Evolutionary conservation across 2,113 vertebrate genomes (phyloP).

Genomic region (Dromaius novaehollandiae): DNA sequence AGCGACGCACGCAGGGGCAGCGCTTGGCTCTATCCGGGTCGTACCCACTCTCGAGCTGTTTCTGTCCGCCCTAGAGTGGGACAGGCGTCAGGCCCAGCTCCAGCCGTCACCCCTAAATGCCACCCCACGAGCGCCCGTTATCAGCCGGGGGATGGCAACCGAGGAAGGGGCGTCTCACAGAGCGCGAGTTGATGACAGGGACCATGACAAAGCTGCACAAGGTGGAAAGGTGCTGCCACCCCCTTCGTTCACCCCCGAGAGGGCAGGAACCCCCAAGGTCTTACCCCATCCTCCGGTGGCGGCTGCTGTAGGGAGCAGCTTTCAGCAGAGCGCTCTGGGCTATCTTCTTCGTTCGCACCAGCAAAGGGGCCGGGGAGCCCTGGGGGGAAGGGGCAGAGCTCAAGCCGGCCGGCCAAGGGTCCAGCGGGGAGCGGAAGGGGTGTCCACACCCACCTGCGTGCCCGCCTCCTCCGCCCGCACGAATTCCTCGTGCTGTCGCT

Average conservation of each 20-base stretch:
- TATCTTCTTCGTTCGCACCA: constrained; percentile 82
- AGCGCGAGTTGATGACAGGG: too few species aligned
- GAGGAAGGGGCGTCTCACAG: too few species aligned
- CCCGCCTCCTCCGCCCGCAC: constrained; percentile 66
- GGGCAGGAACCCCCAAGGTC: too few species aligned
- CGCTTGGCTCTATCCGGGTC: accelerated
- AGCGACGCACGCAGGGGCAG: accelerated
- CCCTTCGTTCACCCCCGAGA: too few species aligned
- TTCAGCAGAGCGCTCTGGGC: constrained; percentile 85
- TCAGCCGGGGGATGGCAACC: too few species aligned
- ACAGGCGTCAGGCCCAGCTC: too few species aligned
- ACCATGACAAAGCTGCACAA: too few species aligned
- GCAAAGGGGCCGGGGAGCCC: constrained; percentile 80
- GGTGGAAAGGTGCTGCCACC: too few species aligned
- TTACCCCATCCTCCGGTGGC: constrained; percentile 83
- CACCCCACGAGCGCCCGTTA: too few species aligned
- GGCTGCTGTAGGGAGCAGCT: constrained; percentile 86
- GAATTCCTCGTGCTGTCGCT: constrained; percentile 74
- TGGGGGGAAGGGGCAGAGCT: background rate
- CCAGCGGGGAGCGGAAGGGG: background rate
- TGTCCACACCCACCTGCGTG: constrained; percentile 58
- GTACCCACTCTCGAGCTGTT: accelerated
- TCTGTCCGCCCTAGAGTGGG: background rate
- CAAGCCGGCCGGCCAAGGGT: background rate
- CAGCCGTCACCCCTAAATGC: too few species aligned